Percentiles rank a stretch among this genome's conserved stretches.
phyloP scores from a whole-genome alignment of 1,140 invertebrate species.

The Trypoxylus dichotomus region DNA sequence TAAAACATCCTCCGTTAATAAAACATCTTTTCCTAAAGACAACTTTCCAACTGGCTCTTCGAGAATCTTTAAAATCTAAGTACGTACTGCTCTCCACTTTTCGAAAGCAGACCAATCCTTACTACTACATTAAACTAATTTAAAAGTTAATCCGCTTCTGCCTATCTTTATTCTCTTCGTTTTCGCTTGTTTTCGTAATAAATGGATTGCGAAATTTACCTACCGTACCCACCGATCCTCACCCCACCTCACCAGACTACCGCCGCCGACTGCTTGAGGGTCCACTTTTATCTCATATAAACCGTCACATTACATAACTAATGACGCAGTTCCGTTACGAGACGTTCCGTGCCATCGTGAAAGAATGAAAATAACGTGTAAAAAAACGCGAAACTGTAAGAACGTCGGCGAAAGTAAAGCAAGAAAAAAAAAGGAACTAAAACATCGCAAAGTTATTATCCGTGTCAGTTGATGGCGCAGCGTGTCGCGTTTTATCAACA shows the following conservation, averaged over 20 bases:
- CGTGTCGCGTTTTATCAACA: constrained; percentile 20
- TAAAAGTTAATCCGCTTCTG: constrained; percentile 15
- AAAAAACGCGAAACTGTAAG: not conserved
- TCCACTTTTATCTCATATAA: constrained; percentile 23
- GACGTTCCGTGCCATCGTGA: not conserved
- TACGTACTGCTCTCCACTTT: not conserved
- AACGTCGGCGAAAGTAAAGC: not conserved
- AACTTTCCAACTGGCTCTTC: not conserved
- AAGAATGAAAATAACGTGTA: not conserved
- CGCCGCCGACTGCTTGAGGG: not conserved
- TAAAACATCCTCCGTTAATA: not conserved
- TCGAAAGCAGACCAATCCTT: not conserved
- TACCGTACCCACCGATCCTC: not conserved
- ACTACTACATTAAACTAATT: constrained; percentile 21
- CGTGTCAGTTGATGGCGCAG: not conserved
- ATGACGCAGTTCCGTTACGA: constrained; percentile 5
- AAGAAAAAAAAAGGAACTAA: constrained; percentile 7
- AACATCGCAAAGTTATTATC: constrained; percentile 21
- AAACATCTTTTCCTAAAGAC: not conserved
- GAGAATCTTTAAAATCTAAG: not conserved
- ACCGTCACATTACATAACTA: constrained; percentile 22
- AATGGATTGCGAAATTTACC: constrained; percentile 17
- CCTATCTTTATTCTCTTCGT: not conserved
- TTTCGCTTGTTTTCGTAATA: not conserved
- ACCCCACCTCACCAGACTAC: not conserved